phyloP scores from a whole-genome alignment of 2,113 vertebrate genomes.

The Phoxinus phoxinus region DNA sequence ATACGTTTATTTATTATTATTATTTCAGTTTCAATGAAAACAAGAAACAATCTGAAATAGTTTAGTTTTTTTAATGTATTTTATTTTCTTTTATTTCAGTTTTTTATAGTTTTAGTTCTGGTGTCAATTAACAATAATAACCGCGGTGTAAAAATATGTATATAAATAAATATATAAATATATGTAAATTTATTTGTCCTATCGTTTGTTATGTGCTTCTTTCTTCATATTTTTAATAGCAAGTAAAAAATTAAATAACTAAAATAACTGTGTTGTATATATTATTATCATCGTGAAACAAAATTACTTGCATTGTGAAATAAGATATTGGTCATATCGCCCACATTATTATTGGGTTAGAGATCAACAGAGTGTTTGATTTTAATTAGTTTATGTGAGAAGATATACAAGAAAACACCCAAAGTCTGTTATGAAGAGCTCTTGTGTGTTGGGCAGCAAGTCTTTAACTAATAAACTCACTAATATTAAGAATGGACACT shows the following conservation, averaged over 20 bases:
- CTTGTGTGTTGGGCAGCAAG: background rate
- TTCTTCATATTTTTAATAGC: background rate
- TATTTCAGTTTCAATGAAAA: too few species aligned
- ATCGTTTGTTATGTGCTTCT: too few species aligned
- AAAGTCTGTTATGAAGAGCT: background rate
- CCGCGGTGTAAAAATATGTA: too few species aligned
- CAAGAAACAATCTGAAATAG: too few species aligned
- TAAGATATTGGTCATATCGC: background rate
- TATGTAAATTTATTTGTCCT: too few species aligned
- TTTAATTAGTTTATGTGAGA: background rate
- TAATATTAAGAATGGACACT: too few species aligned
- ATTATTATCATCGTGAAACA: background rate
- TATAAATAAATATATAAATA: too few species aligned
- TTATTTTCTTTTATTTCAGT: background rate
- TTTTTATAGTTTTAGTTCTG: background rate
- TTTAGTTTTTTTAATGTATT: background rate
- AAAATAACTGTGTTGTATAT: too few species aligned
- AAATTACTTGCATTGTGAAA: background rate
- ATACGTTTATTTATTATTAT: too few species aligned
- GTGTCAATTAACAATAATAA: too few species aligned
- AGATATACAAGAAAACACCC: background rate
- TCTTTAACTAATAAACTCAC: background rate
- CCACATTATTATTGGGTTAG: background rate
- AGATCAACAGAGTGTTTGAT: background rate
- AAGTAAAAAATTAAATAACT: background rate